Conservation (phyloP, 1,140 invertebrate species). For the Metaphire vulgaris region DNA sequence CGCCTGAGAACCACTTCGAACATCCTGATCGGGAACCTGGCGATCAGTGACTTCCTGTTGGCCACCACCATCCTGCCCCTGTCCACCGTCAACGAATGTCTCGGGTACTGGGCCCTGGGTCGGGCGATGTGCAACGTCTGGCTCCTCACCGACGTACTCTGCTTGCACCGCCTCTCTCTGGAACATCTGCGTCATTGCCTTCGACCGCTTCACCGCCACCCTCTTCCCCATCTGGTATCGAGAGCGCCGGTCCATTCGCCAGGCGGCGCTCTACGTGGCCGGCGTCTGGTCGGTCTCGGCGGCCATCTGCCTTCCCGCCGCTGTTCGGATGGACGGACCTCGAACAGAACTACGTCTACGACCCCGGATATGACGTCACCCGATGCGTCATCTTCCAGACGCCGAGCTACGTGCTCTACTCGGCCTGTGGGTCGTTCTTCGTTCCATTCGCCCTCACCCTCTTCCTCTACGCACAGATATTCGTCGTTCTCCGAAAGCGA, state of each 20-base stretch:
- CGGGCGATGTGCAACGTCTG: constrained; percentile 31
- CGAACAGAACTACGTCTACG: constrained; percentile 39
- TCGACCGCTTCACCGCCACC: constrained; percentile 51
- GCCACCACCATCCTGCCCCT: constrained; percentile 50
- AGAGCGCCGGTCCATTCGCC: constrained; percentile 38
- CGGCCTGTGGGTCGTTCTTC: constrained; percentile 88
- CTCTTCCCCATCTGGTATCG: constrained; percentile 52
- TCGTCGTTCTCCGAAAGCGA: constrained; percentile 58
- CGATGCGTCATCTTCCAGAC: constrained; percentile 47
- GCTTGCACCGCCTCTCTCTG: constrained; percentile 52
- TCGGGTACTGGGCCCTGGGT: constrained; percentile 51
- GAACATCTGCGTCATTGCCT: constrained; percentile 50
- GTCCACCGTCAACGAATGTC: constrained; percentile 44
- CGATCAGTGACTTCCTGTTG: constrained; percentile 50
- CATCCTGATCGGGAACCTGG: constrained; percentile 52
- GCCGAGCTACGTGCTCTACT: constrained; percentile 88
- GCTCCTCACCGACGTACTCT: constrained; percentile 43
- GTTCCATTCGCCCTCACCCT: constrained; percentile 92
- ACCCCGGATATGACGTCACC: constrained; percentile 35
- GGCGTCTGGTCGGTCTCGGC: constrained; percentile 39
- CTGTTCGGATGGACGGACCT: constrained; percentile 34
- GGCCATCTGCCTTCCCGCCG: constrained; percentile 39
- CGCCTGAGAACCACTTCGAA: constrained; percentile 50
- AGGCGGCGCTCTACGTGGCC: constrained; percentile 45
- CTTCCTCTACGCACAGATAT: constrained; percentile 94